phyloP scores from a whole-genome alignment of 2,888 invertebrate genomes.

The Tinea pellionella region DNA sequence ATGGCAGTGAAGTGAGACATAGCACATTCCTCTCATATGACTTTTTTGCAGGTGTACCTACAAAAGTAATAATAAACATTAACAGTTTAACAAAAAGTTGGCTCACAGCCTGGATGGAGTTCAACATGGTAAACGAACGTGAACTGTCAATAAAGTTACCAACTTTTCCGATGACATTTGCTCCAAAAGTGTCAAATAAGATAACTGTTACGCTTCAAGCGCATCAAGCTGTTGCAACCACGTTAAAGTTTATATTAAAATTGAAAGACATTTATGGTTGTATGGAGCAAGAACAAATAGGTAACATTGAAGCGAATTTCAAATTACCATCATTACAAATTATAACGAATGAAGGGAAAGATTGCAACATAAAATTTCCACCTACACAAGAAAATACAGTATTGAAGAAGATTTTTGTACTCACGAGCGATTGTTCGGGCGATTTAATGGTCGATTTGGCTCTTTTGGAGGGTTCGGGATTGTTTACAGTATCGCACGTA shows the following conservation, averaged over 20 bases:
- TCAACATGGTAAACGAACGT: constrained; percentile 30
- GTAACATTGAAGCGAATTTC: constrained; percentile 34
- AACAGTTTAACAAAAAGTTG: constrained; percentile 47
- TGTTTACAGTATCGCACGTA: constrained; percentile 41
- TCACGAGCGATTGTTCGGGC: constrained; percentile 47
- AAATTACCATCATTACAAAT: constrained; percentile 50
- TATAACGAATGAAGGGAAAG: constrained; percentile 47
- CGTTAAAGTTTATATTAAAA: constrained; percentile 33
- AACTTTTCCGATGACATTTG: constrained; percentile 41
- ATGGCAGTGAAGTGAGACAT: too few relatives aligned
- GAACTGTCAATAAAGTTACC: constrained; percentile 47
- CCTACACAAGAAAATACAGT: constrained; percentile 35
- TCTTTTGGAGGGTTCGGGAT: constrained; percentile 28
- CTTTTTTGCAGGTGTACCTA: constrained; percentile 35
- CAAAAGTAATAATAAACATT: constrained; percentile 33
- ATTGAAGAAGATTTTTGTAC: constrained; percentile 39
- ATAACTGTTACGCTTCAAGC: constrained; percentile 40
- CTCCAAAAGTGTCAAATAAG: constrained; percentile 45
- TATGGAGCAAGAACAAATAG: constrained; percentile 36
- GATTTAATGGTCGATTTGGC: constrained; percentile 46
- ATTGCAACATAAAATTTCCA: constrained; percentile 39
- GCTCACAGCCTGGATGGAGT: constrained; percentile 47
- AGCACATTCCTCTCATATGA: too few relatives aligned
- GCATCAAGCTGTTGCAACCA: constrained; percentile 31
- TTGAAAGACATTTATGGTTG: constrained; percentile 48